phyloP scores from a whole-genome alignment of 2,797 vertebrate species.

The Urophycis tenuis region DNA sequence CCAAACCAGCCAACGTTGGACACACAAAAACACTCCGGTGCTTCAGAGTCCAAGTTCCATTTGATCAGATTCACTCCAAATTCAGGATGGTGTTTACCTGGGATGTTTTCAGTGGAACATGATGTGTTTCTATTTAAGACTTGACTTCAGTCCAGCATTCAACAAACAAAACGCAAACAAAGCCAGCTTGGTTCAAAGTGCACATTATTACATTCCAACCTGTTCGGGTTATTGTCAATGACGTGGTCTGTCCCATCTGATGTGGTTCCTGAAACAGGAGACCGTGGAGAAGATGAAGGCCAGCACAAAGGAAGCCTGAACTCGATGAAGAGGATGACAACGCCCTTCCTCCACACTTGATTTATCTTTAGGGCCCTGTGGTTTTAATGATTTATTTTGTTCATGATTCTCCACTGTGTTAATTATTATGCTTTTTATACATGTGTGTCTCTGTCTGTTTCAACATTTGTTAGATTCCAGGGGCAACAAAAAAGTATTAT shows the following conservation, averaged over 20 bases:
- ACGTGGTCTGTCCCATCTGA: not conserved
- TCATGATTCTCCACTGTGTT: constrained; percentile 61
- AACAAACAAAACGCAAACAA: not conserved
- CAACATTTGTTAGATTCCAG: constrained; percentile 54
- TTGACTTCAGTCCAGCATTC: not conserved
- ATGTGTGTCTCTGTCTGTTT: constrained; percentile 54
- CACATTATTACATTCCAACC: not conserved
- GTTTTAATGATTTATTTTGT: constrained; percentile 60
- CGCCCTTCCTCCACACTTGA: constrained; percentile 63
- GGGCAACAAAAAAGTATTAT: constrained; percentile 44
- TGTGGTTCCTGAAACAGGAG: constrained; percentile 66
- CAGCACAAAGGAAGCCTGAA: constrained; percentile 88
- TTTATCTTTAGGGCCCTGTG: constrained; percentile 53
- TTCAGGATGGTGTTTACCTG: too few relatives aligned
- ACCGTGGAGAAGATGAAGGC: constrained; percentile 86
- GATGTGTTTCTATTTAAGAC: not conserved
- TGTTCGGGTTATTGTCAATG: not conserved
- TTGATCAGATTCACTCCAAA: not conserved
- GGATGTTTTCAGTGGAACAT: not conserved
- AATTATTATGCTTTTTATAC: constrained; percentile 57
- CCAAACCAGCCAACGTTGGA: not conserved
- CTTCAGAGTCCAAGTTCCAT: not conserved
- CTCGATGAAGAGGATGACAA: constrained; percentile 45
- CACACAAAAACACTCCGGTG: not conserved
- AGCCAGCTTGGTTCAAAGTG: not conserved